Evolutionary conservation across 2,888 invertebrate genomes (phyloP), one percentile per base, ranked within the genome.

Genomic region (Ochropacha duplaris): DNA sequence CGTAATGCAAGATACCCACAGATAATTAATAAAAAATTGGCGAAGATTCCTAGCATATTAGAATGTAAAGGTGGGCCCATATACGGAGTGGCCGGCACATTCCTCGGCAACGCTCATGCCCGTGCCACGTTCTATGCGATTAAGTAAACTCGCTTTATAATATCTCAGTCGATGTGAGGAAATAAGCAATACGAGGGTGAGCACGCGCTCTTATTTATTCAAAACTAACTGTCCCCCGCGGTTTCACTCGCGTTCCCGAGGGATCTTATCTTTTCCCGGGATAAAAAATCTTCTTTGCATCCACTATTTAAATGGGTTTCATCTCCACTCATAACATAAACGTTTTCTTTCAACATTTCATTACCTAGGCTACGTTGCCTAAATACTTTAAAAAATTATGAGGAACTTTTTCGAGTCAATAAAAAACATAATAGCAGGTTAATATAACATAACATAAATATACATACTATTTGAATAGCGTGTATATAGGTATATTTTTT

Each of bases 401-500:
- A 28, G 28, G 28, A 28, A 31, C 31, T 12, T 31, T 31, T 31
- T 31, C 31, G 2, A 31, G 11, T 31, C 31, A 12, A 31, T 31
- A 31, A 31, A 12, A 31, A 31, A 31, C 12, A 12, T 31, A 12
- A 31, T 31, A 31, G 12, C 24, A 24, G 5, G 5, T 24, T 24
- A 24, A 24, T 24, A 24, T n/a, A n/a, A n/a, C n/a, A n/a, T n/a
- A n/a, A n/a, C n/a, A n/a, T n/a, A n/a, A n/a, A n/a, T 24, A 24
- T 24, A 5, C 5, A 24, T 24, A 24, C n/a, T n/a, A n/a, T n/a
- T n/a, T 26, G 19, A 12, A 49, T 22, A 36, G 49, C 44, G 49
- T 54, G 50, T 36, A 39, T 44, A 14, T 57, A 59, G 6, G 12
- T 26, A 39, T 55, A 61, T 66, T 69, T 68, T 70, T 65, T 57